Base-by-base conservation (phyloP, 2,113 vertebrate genomes). In the Porphyrio hochstetteri region DNA sequence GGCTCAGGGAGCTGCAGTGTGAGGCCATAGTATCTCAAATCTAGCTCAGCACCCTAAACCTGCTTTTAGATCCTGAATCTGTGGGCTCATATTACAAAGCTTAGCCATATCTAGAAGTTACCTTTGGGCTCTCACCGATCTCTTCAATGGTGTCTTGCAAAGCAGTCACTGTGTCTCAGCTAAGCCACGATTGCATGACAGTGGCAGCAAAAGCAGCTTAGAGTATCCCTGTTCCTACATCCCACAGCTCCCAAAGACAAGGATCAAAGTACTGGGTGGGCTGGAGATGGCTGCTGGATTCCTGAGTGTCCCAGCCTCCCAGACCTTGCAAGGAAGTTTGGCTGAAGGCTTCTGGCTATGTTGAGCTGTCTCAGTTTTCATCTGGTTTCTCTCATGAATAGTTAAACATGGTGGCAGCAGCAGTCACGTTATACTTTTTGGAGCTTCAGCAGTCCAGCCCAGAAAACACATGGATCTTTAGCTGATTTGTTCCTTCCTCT, bases 201-300 rank as follows among this genome's bases (percentile, higher is more conserved):
- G 50, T 1, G 1, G 24, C 69, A 55, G 24, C 69, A 56, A 50
- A 35, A 50, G 13, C 60, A 70, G 64, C 13, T 33, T 9, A 5
- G 40, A 20, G 48, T 20, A 6, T 48, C 42, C 59, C 57, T 19
- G 10, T 3, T 57, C 25, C 90, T 82, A 40, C 27, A 33, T 89
- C 71, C 52, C 13, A 1, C 31, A 23, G 67, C 59, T 83, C 10
- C 1, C 31, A 72, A 28, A 67, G 76, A 57, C 2, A 1, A 63
- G 42, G n/a, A 3, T 24, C 78, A 31, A 28, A 38, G 31, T 36
- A 27, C 18, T 0, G 0, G 19, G 11, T 2, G 33, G 63, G 48
- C 61, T 79, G 42, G 38, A 56, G 44, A 16, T 16, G 31, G 9
- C 27, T 36, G 61, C 86, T 56, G 38, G 55, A 29, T 48, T 59